Evolutionary conservation across 2,113 vertebrate genomes (phyloP).

Genomic region (Sceloporus tristichus): DNA sequence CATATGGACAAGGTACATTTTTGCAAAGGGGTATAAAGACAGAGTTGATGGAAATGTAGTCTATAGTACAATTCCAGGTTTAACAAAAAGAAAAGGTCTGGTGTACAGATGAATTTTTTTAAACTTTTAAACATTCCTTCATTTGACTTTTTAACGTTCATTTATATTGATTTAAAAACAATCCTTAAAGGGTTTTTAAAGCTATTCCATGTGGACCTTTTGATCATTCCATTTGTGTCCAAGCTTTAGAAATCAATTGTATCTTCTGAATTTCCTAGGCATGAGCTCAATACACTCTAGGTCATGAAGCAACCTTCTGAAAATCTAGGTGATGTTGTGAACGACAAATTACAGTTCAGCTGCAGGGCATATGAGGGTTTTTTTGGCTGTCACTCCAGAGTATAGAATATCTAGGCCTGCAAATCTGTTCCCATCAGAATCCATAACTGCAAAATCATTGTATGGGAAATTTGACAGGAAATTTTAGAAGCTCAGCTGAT

Average conservation of each 20-base stretch:
- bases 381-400: slow-evolving; percentile 8
- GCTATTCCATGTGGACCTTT: not conserved
- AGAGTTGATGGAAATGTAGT: not conserved
- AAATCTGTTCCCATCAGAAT: slow-evolving; percentile 39
- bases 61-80: not conserved
- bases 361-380: not conserved
- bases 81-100: not conserved
- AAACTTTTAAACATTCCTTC: not conserved
- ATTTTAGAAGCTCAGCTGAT: slow-evolving; percentile 24
- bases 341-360: slow-evolving; percentile 2
- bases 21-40: not conserved
- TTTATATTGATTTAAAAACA: not conserved
- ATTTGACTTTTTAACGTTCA: not conserved
- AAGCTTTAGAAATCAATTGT: slow-evolving; percentile 2
- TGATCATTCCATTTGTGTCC: not conserved
- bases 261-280: not conserved
- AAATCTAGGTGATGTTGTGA: not conserved
- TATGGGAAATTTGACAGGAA: slow-evolving; percentile 33
- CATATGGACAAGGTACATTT: not conserved
- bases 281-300: slow-evolving; percentile 1
- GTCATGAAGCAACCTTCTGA: slow-evolving; percentile 39
- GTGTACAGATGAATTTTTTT: not conserved
- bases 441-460: not conserved
- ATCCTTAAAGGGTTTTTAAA: not conserved
- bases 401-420: slow-evolving; percentile 10